Conservation (phyloP, 2,113 vertebrate genomes). For the Balaeniceps rex region DNA sequence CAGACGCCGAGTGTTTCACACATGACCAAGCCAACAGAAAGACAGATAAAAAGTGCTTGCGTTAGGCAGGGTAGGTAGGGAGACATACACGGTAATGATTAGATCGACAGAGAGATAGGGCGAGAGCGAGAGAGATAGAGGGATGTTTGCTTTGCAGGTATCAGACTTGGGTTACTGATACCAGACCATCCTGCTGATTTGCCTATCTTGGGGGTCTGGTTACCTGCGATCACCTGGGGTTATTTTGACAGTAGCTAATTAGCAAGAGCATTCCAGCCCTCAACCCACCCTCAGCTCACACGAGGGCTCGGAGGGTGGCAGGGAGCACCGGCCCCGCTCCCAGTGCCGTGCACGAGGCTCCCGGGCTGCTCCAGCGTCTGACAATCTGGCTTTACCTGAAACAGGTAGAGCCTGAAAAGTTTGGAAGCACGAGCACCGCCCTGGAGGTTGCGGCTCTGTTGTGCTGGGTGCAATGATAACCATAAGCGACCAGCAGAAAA, state of each 20-base stretch:
- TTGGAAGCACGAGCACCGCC: rapidly evolving
- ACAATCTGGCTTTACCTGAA: neutral
- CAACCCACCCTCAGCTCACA: neutral
- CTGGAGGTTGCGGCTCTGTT: neutral
- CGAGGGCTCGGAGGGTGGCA: neutral
- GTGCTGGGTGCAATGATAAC: neutral
- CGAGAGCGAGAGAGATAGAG: neutral
- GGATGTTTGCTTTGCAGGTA: constrained; percentile 15
- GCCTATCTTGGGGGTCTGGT: constrained; percentile 26
- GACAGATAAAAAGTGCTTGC: neutral
- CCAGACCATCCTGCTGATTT: neutral
- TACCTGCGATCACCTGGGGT: constrained; percentile 34
- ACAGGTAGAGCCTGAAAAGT: neutral
- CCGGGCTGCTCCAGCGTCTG: neutral
- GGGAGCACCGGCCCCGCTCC: neutral
- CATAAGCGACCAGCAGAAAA: neutral
- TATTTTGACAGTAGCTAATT: constrained; percentile 55
- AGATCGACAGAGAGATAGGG: constrained; percentile 30
- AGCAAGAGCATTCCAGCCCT: neutral
- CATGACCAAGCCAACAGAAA: constrained; percentile 12
- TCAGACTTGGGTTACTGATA: neutral
- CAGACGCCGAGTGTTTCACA: neutral
- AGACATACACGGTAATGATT: neutral
- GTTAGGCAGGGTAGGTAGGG: neutral
- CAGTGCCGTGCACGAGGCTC: rapidly evolving